Evolutionary conservation across 2,113 vertebrate genomes (phyloP).

Genomic region (Arvicanthis niloticus): DNA sequence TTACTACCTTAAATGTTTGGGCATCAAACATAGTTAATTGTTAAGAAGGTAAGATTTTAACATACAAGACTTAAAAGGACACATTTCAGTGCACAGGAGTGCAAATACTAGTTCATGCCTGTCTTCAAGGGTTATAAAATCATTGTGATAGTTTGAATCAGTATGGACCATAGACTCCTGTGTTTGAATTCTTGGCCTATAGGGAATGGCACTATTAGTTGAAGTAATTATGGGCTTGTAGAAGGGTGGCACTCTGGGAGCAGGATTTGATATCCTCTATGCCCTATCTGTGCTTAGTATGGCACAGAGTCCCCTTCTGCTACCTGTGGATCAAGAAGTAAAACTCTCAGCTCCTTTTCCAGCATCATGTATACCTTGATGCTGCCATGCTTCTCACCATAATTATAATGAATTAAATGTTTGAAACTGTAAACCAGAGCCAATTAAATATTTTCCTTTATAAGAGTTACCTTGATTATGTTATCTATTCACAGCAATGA

Average conservation of each 20-base stretch:
- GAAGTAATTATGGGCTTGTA: too few species aligned
- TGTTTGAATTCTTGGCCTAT: too few species aligned
- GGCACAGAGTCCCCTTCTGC: background rate
- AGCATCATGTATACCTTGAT: background rate
- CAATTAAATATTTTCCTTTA: background rate
- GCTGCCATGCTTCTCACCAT: background rate
- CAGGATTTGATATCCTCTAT: background rate
- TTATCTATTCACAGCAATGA: background rate
- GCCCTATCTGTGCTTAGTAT: background rate
- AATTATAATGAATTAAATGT: background rate
- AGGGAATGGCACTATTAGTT: background rate
- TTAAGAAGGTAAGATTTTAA: background rate
- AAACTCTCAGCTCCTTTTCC: background rate
- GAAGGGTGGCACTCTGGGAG: too few species aligned
- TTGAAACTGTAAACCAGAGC: background rate
- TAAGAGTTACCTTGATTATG: background rate
- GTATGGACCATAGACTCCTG: too few species aligned
- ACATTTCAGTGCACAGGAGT: background rate
- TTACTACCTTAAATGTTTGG: background rate
- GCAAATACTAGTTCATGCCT: background rate
- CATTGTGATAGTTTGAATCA: background rate
- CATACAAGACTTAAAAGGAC: background rate
- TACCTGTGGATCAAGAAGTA: background rate
- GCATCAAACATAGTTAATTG: background rate
- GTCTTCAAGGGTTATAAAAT: background rate